Percentiles rank a stretch among this genome's conserved stretches.
Evolutionary conservation across 2,797 vertebrate species (phyloP).

Genomic region (Peromyscus attwateri): DNA sequence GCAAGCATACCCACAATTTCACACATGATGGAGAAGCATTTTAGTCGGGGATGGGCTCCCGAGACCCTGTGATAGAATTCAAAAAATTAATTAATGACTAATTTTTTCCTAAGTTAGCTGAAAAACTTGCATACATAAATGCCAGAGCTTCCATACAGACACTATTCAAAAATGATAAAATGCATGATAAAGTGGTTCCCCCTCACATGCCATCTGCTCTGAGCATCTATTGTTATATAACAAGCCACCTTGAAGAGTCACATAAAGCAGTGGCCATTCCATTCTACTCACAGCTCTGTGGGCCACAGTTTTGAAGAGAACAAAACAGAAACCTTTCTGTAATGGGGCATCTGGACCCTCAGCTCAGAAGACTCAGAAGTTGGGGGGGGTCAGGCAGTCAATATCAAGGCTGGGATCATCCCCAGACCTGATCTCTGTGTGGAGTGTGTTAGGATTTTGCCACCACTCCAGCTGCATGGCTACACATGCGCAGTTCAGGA

Average conservation of each 20-base stretch:
- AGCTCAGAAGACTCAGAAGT: neutral
- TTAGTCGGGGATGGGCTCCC: neutral
- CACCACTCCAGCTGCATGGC: too few species aligned
- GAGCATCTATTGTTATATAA: neutral
- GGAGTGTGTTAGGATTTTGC: neutral
- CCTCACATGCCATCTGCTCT: neutral
- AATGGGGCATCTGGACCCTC: neutral
- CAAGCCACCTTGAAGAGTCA: neutral
- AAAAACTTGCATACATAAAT: slow-evolving; percentile 4
- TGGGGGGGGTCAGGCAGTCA: neutral
- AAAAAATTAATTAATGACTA: slow-evolving; percentile 24
- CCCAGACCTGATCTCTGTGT: neutral
- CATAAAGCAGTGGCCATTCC: neutral
- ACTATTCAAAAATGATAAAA: neutral
- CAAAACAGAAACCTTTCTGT: neutral
- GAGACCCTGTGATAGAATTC: slow-evolving; percentile 2
- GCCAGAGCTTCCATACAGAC: neutral
- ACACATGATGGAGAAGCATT: slow-evolving; percentile 49
- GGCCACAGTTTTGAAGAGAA: neutral
- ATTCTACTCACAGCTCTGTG: neutral
- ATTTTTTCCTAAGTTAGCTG: slow-evolving; percentile 33
- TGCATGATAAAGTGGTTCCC: neutral
- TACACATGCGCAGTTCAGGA: too few species aligned
- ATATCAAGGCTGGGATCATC: neutral
- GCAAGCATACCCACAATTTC: slow-evolving; percentile 36